Evolutionary conservation across 2,888 invertebrate genomes (phyloP), one percentile per base, ranked within the genome.

Genomic region (Metopia argyrocephala): DNA sequence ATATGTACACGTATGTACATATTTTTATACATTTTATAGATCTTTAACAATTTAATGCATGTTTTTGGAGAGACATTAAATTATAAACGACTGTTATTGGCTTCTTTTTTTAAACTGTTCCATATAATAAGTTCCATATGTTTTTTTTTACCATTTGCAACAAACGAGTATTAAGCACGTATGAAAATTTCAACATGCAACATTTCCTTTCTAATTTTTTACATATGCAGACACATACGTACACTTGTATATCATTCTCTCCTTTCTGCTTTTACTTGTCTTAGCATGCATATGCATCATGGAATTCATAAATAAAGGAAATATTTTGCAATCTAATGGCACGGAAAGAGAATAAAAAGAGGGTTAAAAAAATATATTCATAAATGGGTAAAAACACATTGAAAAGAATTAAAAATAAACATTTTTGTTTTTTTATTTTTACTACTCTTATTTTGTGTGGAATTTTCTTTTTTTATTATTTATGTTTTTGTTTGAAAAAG

Each of bases 141-240:
- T 48, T 48, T 48, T 48, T 48, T 4, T 48, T 20, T 28, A 38
- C 25, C 50, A 31, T 52, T 61, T 61, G 6, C 38, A 52, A 38
- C 25, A 61, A 70, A 70, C 50, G 61, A 66, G 31, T 18, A 18
- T 31, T 52, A 70, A 59, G 59, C 31, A 70, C 59, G 69, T 69
- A 69, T 12, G 12, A 57, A 21, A 31, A 48, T 31, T 57, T 65
- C 25, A 65, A 65, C 73, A 65, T 74, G 73, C 64, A 74, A 74
- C 64, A 74, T 64, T 74, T 74, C 56, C 64, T 65, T 18, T 56
- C 52, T 23, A 28, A 54, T 61, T 18, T n/a, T n/a, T n/a, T 38
- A 61, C 21, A 20, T 12, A 21, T 23, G 5, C 21, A 61, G 4
- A 12, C 59, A 38, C 59, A 15, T 6, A 3, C 45, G 9, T 3